phyloP scores from a whole-genome alignment of 2,113 vertebrate species.

The Hemichromis elongatus region DNA sequence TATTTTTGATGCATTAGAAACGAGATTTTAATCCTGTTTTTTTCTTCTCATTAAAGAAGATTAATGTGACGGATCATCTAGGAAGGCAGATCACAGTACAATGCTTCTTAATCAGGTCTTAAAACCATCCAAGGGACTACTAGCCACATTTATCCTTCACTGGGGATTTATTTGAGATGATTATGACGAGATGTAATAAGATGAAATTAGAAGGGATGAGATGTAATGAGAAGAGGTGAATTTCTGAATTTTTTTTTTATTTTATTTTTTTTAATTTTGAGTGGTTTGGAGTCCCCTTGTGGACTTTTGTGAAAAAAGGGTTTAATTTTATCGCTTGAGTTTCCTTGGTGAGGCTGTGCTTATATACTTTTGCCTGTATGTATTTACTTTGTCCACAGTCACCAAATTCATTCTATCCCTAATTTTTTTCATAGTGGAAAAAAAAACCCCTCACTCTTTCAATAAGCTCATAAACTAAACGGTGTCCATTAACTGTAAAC shows the following conservation, averaged over 20 bases:
- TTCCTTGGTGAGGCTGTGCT: background rate
- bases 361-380: background rate
- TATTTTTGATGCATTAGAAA: background rate
- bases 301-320: background rate
- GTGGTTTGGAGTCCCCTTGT: background rate
- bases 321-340: background rate
- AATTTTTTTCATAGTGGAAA: background rate
- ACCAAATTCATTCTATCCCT: background rate
- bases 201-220: background rate
- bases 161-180: background rate
- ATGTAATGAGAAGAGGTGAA: background rate
- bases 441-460: fast-evolving
- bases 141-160: background rate
- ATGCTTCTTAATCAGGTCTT: background rate
- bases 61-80: background rate
- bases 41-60: background rate
- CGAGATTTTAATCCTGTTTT: background rate
- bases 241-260: background rate
- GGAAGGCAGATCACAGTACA: background rate
- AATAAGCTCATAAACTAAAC: background rate
- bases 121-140: background rate
- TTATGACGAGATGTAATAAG: background rate
- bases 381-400: background rate
- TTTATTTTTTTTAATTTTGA: too few species aligned
- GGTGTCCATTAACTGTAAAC: background rate